Evolutionary conservation across 2,888 invertebrate genomes (phyloP), one percentile per base, ranked within the genome.

Genomic region (Synergus laeviventris): DNA sequence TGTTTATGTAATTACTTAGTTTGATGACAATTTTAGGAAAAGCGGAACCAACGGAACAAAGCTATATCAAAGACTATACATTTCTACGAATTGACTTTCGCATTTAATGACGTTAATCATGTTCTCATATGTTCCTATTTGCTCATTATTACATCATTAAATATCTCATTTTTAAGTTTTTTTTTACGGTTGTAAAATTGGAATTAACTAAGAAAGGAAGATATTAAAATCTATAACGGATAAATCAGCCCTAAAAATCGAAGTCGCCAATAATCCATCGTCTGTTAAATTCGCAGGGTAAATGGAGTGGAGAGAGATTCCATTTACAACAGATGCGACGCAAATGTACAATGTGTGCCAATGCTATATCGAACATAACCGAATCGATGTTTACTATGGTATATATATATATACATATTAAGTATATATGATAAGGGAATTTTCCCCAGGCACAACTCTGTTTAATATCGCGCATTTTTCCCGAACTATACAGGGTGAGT

Each of bases 301-400:
- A 61, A 61, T 61, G 61, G 61, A 61, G 21, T 61, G 61, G 61
- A 66, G 45, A 66, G 66, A 66, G 66, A 66, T 42, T 66, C 66
- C 24, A 66, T 66, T 66, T 64, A 31, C 61, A 36, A 61, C 61
- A 61, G 61, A 61, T 66, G 39, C 42, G 66, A 66, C 66, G 61
- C 61, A 31, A 42, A 18, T 42, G 16, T 38, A 42, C 8, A 64
- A 18, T 39, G 21, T 14, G 64, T 64, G 64, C 39, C 64, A 64
- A 64, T 42, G 18, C 9, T 2, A 24, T 64, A 64, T 42, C 21
- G 39, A 45, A 66, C 42, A 45, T 11, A 64, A 64, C 12, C 38
- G 39, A 64, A 64, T 64, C 64, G 14, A 66, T 66, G 45, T 66
- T 21, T 14, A 42, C 8, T 66, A 3, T 2, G 21, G 5, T 31